Percentiles rank a stretch among this genome's conserved stretches.
phyloP scores from a whole-genome alignment of 2,113 vertebrate genomes.

The Pachycephala philippinensis region DNA sequence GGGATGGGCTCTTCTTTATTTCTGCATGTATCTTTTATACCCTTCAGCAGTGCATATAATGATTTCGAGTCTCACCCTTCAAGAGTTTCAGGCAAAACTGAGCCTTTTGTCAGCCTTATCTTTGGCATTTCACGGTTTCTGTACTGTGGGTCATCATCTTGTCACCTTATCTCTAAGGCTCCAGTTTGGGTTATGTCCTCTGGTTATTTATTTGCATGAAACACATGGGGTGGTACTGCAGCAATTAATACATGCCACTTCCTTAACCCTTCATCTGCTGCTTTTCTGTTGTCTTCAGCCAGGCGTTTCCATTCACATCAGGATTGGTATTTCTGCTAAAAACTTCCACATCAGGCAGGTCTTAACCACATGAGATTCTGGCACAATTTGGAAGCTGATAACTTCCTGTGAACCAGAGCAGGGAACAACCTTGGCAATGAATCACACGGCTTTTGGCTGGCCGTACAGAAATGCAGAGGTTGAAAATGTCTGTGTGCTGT shows the following conservation, averaged over 20 bases:
- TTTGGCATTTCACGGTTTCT: neutral
- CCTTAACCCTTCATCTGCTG: neutral
- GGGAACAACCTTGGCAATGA: neutral
- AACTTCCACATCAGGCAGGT: neutral
- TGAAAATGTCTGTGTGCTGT: neutral
- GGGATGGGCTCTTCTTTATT: neutral
- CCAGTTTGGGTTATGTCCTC: neutral
- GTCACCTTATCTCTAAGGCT: neutral
- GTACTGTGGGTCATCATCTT: neutral
- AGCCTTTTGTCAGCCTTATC: neutral
- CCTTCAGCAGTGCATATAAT: neutral
- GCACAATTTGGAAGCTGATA: neutral
- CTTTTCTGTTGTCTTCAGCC: neutral
- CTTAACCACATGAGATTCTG: accelerated
- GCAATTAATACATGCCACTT: neutral
- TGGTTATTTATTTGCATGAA: neutral
- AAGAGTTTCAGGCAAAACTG: neutral
- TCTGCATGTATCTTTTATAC: neutral
- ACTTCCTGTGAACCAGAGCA: neutral
- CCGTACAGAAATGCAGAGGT: accelerated
- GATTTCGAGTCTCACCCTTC: neutral
- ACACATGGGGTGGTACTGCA: neutral
- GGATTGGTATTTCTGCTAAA: neutral
- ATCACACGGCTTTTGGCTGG: neutral
- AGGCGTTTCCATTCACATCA: neutral